phyloP scores from a whole-genome alignment of 2,113 vertebrate species.

The Ahaetulla prasina region DNA sequence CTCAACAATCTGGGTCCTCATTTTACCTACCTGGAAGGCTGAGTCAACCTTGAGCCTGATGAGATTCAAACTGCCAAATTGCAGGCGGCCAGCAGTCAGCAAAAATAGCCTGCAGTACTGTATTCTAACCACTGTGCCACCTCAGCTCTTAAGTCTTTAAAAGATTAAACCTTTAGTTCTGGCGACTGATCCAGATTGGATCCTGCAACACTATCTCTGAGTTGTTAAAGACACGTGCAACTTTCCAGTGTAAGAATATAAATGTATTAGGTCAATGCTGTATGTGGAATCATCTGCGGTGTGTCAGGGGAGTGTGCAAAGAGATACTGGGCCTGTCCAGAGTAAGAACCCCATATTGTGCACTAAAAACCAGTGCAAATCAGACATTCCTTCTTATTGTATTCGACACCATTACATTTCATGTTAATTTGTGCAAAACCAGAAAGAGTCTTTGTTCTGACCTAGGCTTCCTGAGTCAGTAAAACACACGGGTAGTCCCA shows the following conservation, averaged over 20 bases:
- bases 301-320: neutral
- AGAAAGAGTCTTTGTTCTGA: neutral
- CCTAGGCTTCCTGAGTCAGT: too few relatives aligned
- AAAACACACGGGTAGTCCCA: too few relatives aligned
- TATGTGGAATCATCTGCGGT: neutral
- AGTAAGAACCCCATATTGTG: neutral
- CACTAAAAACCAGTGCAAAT: neutral
- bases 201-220: neutral
- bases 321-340: neutral
- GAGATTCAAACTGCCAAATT: too few relatives aligned
- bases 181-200: too few relatives aligned
- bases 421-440: neutral
- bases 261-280: neutral
- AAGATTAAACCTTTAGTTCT: too few relatives aligned
- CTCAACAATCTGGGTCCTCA: too few relatives aligned
- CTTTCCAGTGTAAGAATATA: neutral
- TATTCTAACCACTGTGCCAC: too few relatives aligned
- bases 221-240: neutral
- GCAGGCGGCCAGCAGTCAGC: too few relatives aligned
- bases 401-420: neutral
- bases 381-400: neutral
- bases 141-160: too few relatives aligned
- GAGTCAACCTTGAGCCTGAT: too few relatives aligned
- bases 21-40: too few relatives aligned
- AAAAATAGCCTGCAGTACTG: too few relatives aligned